Conservation (phyloP, 2,888 invertebrate genomes). For the Stratiomys singularior region DNA sequence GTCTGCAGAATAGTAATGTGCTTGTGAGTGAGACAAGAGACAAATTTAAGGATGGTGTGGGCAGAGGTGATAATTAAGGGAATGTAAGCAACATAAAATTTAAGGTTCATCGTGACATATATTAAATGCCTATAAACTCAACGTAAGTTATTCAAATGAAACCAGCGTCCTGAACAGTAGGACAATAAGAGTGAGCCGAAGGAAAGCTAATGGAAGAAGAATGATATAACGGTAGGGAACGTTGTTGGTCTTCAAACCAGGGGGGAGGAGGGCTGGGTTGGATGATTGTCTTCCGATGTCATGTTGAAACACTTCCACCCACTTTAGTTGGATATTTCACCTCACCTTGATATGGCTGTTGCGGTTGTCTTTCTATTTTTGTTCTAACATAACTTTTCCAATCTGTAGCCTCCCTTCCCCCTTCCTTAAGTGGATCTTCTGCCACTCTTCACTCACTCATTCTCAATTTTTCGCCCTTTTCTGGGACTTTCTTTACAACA, state of each 20-base stretch:
- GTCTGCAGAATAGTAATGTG: background rate
- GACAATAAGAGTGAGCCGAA: no score
- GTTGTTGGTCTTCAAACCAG: background rate
- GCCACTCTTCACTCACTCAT: background rate
- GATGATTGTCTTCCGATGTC: constrained; percentile 12
- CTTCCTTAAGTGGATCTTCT: background rate
- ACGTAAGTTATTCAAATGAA: background rate
- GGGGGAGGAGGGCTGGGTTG: background rate
- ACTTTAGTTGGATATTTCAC: background rate
- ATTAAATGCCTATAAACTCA: constrained; percentile 12
- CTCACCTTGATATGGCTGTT: background rate
- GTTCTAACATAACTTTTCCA: no score
- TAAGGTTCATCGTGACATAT: constrained; percentile 26
- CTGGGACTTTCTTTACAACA: background rate
- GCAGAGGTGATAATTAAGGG: constrained; percentile 8
- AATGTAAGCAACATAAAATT: constrained; percentile 24
- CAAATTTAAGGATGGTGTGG: background rate
- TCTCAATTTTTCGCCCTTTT: background rate
- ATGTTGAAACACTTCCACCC: background rate
- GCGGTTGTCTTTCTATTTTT: background rate
- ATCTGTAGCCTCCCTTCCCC: no score
- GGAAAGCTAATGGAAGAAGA: no score
- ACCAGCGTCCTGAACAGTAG: no score
- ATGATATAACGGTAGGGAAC: background rate
- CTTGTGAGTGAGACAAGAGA: background rate